Conservation (phyloP, 1,140 invertebrate genomes). For the Orius laevigatus region DNA sequence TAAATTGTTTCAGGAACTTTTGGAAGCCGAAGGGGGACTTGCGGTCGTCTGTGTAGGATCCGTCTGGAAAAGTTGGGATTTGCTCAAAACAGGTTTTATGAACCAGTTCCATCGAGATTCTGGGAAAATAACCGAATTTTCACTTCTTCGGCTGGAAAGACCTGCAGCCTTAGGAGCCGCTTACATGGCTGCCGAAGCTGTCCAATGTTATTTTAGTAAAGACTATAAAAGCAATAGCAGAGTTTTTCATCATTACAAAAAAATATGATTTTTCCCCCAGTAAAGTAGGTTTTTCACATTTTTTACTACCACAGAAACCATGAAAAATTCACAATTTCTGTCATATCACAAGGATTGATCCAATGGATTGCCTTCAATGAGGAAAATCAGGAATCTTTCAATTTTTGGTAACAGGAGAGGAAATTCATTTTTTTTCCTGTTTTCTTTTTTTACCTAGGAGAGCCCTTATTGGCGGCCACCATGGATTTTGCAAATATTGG, state of each 20-base stretch:
- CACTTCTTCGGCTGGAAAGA: slow-evolving; percentile 36
- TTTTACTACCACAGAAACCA: no score
- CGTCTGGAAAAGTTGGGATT: slow-evolving; percentile 85
- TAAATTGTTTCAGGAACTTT: slow-evolving; percentile 33
- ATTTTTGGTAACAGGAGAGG: no score
- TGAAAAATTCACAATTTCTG: no score
- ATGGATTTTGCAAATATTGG: no score
- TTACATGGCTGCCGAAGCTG: slow-evolving; percentile 48
- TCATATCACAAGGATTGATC: no score
- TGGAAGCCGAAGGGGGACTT: slow-evolving; percentile 41
- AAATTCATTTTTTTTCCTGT: no score
- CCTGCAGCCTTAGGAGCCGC: slow-evolving; percentile 56
- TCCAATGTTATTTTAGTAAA: slow-evolving; percentile 31
- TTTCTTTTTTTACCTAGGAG: no score
- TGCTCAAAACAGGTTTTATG: slow-evolving; percentile 54
- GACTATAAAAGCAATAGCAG: slow-evolving; percentile 35
- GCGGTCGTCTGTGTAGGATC: slow-evolving; percentile 86
- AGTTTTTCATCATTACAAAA: slow-evolving; percentile 33
- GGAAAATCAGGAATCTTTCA: no score
- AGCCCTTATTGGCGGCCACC: no score
- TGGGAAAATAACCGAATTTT: slow-evolving; percentile 32
- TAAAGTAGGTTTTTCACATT: no score
- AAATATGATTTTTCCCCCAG: no score
- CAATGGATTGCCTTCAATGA: no score
- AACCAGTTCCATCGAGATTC: slow-evolving; percentile 31